Conservation (phyloP, 2,797 vertebrate genomes). For the Perodicticus potto region DNA sequence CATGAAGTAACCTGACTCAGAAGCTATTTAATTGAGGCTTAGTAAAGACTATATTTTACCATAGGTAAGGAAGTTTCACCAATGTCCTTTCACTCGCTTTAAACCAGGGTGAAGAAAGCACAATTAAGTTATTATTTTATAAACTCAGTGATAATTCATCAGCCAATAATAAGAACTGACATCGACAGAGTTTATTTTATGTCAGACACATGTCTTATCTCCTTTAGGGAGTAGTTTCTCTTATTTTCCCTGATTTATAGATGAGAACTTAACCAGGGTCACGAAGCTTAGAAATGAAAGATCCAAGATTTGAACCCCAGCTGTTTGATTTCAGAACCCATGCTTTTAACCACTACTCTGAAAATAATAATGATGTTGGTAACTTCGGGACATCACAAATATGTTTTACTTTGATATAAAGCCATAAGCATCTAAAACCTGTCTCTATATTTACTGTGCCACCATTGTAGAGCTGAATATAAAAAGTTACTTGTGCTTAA, state of each 20-base stretch:
- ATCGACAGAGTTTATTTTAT: neutral
- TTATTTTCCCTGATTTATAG: neutral
- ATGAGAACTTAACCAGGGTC: neutral
- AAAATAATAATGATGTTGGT: neutral
- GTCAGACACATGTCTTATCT: neutral
- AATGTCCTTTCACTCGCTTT: neutral
- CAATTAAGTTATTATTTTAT: neutral
- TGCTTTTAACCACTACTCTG: neutral
- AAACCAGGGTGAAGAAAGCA: neutral
- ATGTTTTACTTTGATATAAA: conserved; percentile 54
- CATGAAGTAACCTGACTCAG: neutral
- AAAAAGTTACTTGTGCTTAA: conserved; percentile 47
- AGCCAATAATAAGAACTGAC: neutral
- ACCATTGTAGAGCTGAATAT: neutral
- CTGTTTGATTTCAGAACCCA: neutral
- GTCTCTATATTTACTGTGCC: conserved; percentile 47
- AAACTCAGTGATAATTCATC: neutral
- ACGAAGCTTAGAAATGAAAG: neutral
- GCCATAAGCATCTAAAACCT: neutral
- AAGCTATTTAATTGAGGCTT: neutral
- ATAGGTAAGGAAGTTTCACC: neutral
- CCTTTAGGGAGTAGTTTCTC: neutral
- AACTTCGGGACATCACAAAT: conserved; percentile 22
- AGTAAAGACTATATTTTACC: neutral
- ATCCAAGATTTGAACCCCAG: neutral